phyloP scores from a whole-genome alignment of 2,113 vertebrate genomes.

The Otis tarda region DNA sequence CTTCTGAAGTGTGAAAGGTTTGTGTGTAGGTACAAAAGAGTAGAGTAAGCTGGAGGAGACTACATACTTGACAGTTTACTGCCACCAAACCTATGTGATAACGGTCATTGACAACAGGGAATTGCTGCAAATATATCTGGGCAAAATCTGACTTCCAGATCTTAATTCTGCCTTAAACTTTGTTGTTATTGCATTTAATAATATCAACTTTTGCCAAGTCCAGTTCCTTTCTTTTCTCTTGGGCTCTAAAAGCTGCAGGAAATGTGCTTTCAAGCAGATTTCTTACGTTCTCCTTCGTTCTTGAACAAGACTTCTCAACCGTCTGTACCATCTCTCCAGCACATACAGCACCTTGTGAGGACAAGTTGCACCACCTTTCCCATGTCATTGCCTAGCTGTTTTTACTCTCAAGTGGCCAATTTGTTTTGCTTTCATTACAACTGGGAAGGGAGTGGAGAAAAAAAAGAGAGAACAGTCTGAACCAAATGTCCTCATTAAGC shows the following conservation, averaged over 20 bases:
- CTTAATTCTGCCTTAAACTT: not conserved
- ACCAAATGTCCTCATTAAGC: constrained; percentile 33
- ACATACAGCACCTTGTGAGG: not conserved
- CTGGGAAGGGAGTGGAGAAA: not conserved
- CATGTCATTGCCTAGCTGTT: not conserved
- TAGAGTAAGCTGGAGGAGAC: not conserved
- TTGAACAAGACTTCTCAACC: not conserved
- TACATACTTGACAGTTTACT: not conserved
- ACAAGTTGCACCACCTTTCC: constrained; percentile 44
- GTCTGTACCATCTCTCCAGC: not conserved
- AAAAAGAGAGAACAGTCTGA: constrained; percentile 31
- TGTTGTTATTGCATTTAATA: not conserved
- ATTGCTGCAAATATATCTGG: not conserved
- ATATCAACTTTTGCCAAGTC: not conserved
- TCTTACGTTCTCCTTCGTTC: not conserved
- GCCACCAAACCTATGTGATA: not conserved
- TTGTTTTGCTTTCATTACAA: constrained; percentile 34
- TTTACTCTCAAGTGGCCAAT: constrained; percentile 38
- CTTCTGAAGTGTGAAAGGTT: not conserved
- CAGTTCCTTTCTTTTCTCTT: not conserved
- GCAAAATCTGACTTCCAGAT: not conserved
- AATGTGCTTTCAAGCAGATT: not conserved
- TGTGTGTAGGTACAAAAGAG: not conserved
- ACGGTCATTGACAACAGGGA: not conserved
- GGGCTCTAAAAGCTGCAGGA: not conserved